Percentiles rank a stretch among this genome's conserved stretches.
Conservation (phyloP, 1,140 invertebrate species). For the Nephotettix cincticeps region DNA sequence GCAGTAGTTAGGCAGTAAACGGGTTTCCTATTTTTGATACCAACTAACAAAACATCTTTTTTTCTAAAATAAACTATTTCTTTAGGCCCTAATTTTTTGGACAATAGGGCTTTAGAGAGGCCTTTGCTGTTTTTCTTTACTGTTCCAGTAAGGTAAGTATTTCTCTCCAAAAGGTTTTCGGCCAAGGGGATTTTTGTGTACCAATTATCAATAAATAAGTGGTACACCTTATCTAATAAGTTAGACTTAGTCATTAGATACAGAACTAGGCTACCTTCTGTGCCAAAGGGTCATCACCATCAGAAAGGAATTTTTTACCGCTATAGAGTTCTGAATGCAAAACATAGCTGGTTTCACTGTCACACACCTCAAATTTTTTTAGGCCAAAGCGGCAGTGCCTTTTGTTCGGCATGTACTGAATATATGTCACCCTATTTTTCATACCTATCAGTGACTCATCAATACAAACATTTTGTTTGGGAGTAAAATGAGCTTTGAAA, state of each 20-base stretch:
- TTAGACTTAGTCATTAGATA: not conserved
- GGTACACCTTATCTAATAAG: not conserved
- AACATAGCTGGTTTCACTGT: not conserved
- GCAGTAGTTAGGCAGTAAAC: not conserved
- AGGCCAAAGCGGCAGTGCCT: not conserved
- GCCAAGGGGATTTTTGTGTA: slow-evolving; percentile 13
- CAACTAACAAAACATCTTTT: not conserved
- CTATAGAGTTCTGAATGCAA: not conserved
- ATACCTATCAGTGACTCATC: not conserved
- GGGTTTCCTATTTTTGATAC: not conserved
- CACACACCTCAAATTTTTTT: not conserved
- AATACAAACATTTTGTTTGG: not conserved
- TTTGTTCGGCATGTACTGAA: not conserved
- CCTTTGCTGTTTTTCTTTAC: not conserved
- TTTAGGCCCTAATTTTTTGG: not conserved
- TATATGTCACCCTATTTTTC: not conserved
- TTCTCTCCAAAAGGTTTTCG: not conserved
- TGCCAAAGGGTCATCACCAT: not conserved
- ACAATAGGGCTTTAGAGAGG: not conserved
- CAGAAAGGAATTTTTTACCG: not conserved
- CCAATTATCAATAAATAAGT: not conserved
- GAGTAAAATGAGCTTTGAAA: not conserved
- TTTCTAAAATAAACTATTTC: not conserved
- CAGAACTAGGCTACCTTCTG: not conserved
- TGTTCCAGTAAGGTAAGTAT: slow-evolving; percentile 15